Evolutionary conservation across 2,888 invertebrate genomes (phyloP).

Genomic region (Axea sp.): DNA sequence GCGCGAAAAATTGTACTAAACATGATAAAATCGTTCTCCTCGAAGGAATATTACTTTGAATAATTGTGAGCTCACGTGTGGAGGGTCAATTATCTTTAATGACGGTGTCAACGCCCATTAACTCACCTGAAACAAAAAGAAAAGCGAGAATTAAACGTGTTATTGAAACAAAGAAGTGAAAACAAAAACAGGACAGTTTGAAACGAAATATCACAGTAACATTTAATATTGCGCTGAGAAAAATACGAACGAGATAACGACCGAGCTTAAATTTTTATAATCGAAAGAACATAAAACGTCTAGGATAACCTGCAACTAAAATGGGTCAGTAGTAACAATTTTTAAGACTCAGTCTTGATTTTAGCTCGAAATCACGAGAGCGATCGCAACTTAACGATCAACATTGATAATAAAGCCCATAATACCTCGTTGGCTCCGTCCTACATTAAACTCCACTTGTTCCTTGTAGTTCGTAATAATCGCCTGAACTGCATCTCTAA

Average conservation of each 20-base stretch:
- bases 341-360: slow-evolving; percentile 3
- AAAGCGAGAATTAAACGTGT: slow-evolving; percentile 16
- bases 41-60: slow-evolving; percentile 7
- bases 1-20: slow-evolving; percentile 28
- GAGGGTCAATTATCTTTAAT: slow-evolving; percentile 40
- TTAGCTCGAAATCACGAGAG: slow-evolving; percentile 5
- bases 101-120: slow-evolving; percentile 53
- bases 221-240: not conserved
- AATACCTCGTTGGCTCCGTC: slow-evolving; percentile 5
- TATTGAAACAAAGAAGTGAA: not conserved
- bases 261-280: not conserved
- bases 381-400: slow-evolving; percentile 22
- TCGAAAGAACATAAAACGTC: slow-evolving; percentile 13
- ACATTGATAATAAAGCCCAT: slow-evolving; percentile 16
- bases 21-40: slow-evolving; percentile 34
- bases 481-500: not conserved
- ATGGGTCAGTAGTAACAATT: slow-evolving; percentile 18
- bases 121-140: slow-evolving; percentile 53
- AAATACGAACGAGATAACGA: slow-evolving; percentile 8
- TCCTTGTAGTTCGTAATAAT: slow-evolving; percentile 21
- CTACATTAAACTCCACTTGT: slow-evolving; percentile 20
- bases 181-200: not conserved
- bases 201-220: not conserved
- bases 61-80: slow-evolving; percentile 44
- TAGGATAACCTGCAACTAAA: slow-evolving; percentile 26